These are phyloP conservation scores for Lochmaea capreae DNA, from an alignment of 2,888 invertebrate genomes.

Conservation along the genomic window DNA sequence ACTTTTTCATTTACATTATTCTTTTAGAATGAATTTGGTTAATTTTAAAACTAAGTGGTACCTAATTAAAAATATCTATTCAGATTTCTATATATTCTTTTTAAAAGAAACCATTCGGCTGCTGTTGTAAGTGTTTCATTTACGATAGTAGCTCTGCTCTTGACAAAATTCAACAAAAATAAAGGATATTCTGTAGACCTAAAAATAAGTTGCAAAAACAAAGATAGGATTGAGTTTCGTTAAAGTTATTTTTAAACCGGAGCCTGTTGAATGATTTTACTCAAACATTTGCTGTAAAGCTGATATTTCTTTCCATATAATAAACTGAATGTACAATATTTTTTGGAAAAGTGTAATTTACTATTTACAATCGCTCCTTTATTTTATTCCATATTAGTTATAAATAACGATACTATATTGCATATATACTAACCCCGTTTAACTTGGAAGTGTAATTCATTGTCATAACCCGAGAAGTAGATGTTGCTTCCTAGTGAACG, in stretches of 20 bases:
- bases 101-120: not conserved
- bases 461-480: too few relatives aligned
- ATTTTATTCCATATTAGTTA: too few relatives aligned
- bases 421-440: too few relatives aligned
- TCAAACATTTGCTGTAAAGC: conserved; percentile 23
- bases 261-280: conserved; percentile 36
- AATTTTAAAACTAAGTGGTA: not conserved
- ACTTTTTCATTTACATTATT: conserved; percentile 19
- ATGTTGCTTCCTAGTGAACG: too few relatives aligned
- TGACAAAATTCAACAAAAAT: conserved; percentile 23
- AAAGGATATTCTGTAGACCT: conserved; percentile 24
- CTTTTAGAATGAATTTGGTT: not conserved
- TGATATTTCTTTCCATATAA: not conserved
- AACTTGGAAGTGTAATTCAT: too few relatives aligned
- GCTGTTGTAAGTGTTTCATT: not conserved
- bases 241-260: conserved; percentile 42
- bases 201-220: conserved; percentile 45
- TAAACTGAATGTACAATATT: not conserved
- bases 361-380: too few relatives aligned
- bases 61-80: too few relatives aligned
- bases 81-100: too few relatives aligned
- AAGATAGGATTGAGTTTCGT: conserved; percentile 41
- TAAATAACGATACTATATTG: too few relatives aligned
- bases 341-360: not conserved
- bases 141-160: not conserved